Conservation (phyloP, 1,140 invertebrate species). For the Stratiolaelaps scimitus region DNA sequence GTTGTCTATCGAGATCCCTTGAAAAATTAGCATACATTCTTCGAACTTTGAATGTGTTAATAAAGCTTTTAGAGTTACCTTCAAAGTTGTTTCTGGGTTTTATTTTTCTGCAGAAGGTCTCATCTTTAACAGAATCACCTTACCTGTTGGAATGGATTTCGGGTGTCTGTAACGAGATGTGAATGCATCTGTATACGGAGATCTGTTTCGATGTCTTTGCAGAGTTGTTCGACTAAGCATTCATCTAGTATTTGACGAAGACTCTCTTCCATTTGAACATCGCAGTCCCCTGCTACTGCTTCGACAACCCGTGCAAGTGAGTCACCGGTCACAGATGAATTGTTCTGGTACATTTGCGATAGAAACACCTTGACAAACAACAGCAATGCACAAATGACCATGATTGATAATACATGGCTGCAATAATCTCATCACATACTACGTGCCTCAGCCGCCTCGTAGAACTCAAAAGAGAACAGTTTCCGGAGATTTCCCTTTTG, state of each 20-base stretch:
- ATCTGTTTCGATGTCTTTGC: conserved; percentile 76
- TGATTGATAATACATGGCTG: too few species aligned
- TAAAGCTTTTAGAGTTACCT: too few species aligned
- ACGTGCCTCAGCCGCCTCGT: too few species aligned
- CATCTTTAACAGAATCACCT: too few species aligned
- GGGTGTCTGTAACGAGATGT: conserved; percentile 67
- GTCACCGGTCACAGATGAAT: conserved; percentile 21
- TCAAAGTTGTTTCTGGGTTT: conserved; percentile 40
- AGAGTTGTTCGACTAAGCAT: conserved; percentile 56
- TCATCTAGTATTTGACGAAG: conserved; percentile 1
- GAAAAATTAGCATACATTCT: too few species aligned
- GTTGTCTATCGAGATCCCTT: too few species aligned
- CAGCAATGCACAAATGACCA: too few species aligned
- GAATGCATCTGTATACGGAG: conserved; percentile 75
- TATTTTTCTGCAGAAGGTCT: too few species aligned
- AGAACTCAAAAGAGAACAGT: too few species aligned
- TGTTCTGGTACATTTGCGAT: conserved; percentile 35
- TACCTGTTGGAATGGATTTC: conserved; percentile 55
- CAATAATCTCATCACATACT: too few species aligned
- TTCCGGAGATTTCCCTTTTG: too few species aligned
- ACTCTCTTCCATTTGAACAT: neutral
- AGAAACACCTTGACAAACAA: conserved; percentile 32
- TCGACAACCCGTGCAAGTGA: conserved; percentile 33
- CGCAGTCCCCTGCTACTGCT: conserved; percentile 36
- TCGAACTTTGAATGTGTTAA: too few species aligned